Evolutionary conservation across 2,888 invertebrate genomes (phyloP), one percentile per base, ranked within the genome.

Genomic region (Melieria picta): DNA sequence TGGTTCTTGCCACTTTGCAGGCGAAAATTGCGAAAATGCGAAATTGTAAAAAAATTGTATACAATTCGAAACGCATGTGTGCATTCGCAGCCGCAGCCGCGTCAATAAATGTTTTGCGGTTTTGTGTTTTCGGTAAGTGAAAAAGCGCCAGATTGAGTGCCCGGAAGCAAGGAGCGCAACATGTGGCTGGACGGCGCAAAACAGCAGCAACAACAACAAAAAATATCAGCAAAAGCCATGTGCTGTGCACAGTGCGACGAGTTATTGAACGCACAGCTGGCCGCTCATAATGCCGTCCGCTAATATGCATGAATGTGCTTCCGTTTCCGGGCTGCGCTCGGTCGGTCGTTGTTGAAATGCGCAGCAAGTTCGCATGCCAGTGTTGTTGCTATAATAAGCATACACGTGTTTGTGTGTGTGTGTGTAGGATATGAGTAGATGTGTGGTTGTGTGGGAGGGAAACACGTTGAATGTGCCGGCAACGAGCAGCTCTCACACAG

Each of bases 91-190:
- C 16, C 60, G 61, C 43, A 13, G 61, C 52, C 60, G 45, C 61
- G 60, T 67, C 67, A 46, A 67, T 67, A 67, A 60, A 67, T 45
- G 67, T 67, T 67, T 67, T 67, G 67, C 45, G 67, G 67, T 61
- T 60, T 5, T 45, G 60, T 60, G 43, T 58, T 48, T 58, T 30
- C 30, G 30, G 30, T 30, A 30, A 30, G 30, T 30, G 30, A 30
- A 30, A 30, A 30, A 30, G 2, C 1, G 30, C 30, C 30, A 30
- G 30, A 30, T 30, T 30, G 30, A 30, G 30, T 30, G 30, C 30
- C 30, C 30, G 30, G 30, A 30, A 30, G 30, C 30, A 30, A 30
- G 30, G 30, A 30, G 30, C 30, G 30, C 30, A 30, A 30, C 30
- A 30, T 30, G 30, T 30, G 30, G 30, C 30, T 30, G 30, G 3